Base-by-base conservation (phyloP, 2,888 invertebrate species). In the Caradrina clavipalpis region DNA sequence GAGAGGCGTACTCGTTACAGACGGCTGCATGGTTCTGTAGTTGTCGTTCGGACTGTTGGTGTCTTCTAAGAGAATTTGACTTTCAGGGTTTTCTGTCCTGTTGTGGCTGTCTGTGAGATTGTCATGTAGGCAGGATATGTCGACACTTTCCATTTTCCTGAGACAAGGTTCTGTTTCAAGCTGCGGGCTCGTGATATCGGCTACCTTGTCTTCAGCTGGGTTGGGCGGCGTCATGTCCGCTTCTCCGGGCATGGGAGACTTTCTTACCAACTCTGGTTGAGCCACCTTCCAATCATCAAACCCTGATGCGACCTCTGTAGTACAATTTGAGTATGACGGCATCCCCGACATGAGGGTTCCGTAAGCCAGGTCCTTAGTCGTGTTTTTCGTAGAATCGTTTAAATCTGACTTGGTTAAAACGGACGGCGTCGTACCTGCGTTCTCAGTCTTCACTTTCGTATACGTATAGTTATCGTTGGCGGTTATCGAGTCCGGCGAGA, bases 401-500 rank as follows among this genome's bases (percentile, higher is more conserved):
- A 89, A 67, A 42, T 94, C 94, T 0, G 93, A 91, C 76, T 91
- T 93, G 1, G 92, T 92, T 22, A 89, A 71, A 15, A 84, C 86
- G 13, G 93, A 91, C 17, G 92, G 90, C 42, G 92, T 91, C 0
- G 88, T 87, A 7, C 82, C 87, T 19, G 88, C 85, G 21, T 81
- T 85, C 26, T 94, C 94, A 19, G 91, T 90, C 79, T 91, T 94
- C 22, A 86, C 86, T 89, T 95, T 95, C 71, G 95, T 95, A 72
- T 94, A 95, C 17, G 95, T 95, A 74, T 90, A 86, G 58, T 94
- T 92, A 65, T 92, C 93, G 84, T 95, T 92, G 4, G 91, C 94
- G 0, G 94, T 93, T 47, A 95, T 94, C 1, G 96, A 95, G 77
- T 96, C 95, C 0, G 95, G 94, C 0, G 95, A 93, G 84, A 95